Percentiles rank a stretch among this genome's conserved stretches.
phyloP scores from a whole-genome alignment of 2,888 invertebrate species.

The Meloe dianella region DNA sequence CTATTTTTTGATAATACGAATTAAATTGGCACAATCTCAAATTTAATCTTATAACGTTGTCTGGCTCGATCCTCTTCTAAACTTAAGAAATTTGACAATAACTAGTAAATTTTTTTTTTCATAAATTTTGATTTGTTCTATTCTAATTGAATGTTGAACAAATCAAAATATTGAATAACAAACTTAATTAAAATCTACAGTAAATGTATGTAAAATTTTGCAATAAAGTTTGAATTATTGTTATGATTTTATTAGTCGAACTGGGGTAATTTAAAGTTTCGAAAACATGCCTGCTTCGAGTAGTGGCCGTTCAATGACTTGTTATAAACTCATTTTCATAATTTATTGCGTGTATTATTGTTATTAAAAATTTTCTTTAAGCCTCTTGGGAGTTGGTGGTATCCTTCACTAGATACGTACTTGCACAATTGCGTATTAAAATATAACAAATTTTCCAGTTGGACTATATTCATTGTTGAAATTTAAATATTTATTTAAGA shows the following conservation, averaged over 20 bases:
- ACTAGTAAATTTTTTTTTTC: constrained; percentile 24
- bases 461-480: neutral
- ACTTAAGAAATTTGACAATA: constrained; percentile 19
- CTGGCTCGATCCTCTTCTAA: constrained; percentile 19
- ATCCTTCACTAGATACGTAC: too few relatives aligned
- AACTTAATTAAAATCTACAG: constrained; percentile 22
- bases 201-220: constrained; percentile 29
- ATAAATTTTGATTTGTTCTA: constrained; percentile 31
- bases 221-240: constrained; percentile 30
- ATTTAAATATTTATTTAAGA: neutral
- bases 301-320: constrained; percentile 28
- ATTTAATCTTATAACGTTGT: constrained; percentile 40
- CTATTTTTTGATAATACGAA: constrained; percentile 32
- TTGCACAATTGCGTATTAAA: too few relatives aligned
- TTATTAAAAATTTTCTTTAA: constrained; percentile 18
- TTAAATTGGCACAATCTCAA: constrained; percentile 45
- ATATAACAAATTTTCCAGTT: neutral
- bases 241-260: constrained; percentile 32
- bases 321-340: constrained; percentile 26
- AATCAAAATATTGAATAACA: constrained; percentile 19
- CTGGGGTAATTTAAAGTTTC: constrained; percentile 37
- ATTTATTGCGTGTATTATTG: constrained; percentile 29
- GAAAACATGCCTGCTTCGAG: constrained; percentile 27
- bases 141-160: constrained; percentile 15
- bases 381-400: neutral